Evolutionary conservation across 2,113 vertebrate species (phyloP), one percentile per base, ranked within the genome.

Genomic region (Brachypteracias leptosomus): DNA sequence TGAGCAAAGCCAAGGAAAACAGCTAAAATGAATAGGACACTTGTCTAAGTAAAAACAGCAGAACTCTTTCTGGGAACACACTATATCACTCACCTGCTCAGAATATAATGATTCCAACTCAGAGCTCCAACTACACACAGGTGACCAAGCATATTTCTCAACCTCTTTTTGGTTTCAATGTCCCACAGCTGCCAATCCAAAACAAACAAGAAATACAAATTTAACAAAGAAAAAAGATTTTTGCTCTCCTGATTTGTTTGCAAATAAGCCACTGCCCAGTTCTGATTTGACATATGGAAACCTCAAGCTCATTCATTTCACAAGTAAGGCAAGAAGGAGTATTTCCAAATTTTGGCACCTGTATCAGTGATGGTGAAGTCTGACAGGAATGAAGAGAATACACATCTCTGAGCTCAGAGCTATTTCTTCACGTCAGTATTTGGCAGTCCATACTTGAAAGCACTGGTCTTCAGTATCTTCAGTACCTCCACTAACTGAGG

Each of bases 81-180:
- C 9, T 62, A 57, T 25, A 61, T 20, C 68, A 55, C 94, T 95
- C 88, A 99, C 98, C 98, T 99, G 98, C 98, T 99, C 61, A 99
- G 97, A 89, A 98, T 90, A 62, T 97, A 97, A 38, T 98, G 90
- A 86, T 98, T 98, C 98, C 98, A 98, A 86, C 98, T 98, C 91
- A 99, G 71, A 5, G 97, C 96, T 73, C 98, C 96, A 77, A 98
- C 98, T 71, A 97, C 97, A 70, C 97, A 98, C 31, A 97, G 67
- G 38, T 99, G 98, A 40, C 98, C 97, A 33, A 94, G 88, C 79
- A 98, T 95, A 90, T 82, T 96, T 91, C 97, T 97, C 85, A 98
- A n/a, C 16, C 9, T 97, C 66, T 97, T 97, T 95, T 97, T 97
- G 15, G 83, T 96, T 93, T 98, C 98, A 74, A 97, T 95, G 85